Evolutionary conservation across 64 coral and sea anemone genomes (phyloP).

Genomic region (Stichodactyla mertensii): DNA sequence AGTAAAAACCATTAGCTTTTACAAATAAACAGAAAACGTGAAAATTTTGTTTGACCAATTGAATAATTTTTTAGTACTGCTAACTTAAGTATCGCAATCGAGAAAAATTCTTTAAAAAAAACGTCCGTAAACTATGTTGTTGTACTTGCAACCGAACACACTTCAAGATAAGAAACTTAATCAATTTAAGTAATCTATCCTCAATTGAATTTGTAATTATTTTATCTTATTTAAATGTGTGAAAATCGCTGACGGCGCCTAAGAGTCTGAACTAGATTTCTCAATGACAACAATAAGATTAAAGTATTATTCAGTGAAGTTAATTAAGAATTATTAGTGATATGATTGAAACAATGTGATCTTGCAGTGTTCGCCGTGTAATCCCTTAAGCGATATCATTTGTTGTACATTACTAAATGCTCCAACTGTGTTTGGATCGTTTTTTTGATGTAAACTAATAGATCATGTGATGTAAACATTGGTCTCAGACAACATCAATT

Average conservation of each 20-base stretch:
- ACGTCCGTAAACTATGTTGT: neutral
- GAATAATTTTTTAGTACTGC: too few species aligned
- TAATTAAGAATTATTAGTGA: neutral
- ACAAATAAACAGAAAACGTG: too few species aligned
- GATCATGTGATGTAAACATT: too few species aligned
- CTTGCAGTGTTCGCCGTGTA: neutral
- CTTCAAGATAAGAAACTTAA: neutral
- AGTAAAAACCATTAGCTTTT: too few species aligned
- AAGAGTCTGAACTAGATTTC: neutral
- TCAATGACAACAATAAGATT: conserved; percentile 19
- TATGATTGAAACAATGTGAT: neutral
- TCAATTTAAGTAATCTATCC: neutral
- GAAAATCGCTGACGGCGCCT: conserved; percentile 10
- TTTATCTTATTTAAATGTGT: conserved; percentile 9
- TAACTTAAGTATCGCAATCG: too few species aligned
- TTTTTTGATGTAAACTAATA: too few species aligned
- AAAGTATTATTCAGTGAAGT: neutral
- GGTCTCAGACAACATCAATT: too few species aligned
- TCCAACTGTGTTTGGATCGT: neutral
- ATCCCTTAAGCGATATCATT: neutral
- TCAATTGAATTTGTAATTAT: neutral
- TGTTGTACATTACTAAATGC: neutral
- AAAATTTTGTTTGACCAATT: too few species aligned
- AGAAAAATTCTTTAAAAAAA: neutral
- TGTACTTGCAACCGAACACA: neutral